Conservation (phyloP, 2,888 invertebrate genomes). For the Crioceris asparagi region DNA sequence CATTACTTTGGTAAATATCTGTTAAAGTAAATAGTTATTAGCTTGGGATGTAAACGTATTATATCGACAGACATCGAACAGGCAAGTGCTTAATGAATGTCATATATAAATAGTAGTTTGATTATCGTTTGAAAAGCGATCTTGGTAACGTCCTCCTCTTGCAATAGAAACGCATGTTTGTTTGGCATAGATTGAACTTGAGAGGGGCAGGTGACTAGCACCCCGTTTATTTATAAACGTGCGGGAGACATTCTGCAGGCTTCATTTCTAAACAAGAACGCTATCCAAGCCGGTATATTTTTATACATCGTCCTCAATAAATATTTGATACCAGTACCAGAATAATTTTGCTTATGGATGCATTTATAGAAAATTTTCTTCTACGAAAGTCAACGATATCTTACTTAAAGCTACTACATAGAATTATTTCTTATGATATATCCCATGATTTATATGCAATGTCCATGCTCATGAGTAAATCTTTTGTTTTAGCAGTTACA, state of each 20-base stretch:
- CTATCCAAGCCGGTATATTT: slow-evolving; percentile 34
- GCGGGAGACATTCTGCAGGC: slow-evolving; percentile 35
- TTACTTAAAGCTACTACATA: no score
- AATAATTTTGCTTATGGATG: background rate
- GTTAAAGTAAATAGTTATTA: slow-evolving; percentile 23
- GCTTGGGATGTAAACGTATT: slow-evolving; percentile 14
- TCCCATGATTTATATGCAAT: background rate
- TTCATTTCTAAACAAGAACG: slow-evolving; percentile 33
- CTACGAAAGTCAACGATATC: no score
- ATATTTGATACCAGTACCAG: slow-evolving; percentile 27
- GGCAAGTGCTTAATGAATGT: slow-evolving; percentile 25
- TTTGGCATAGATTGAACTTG: slow-evolving; percentile 30
- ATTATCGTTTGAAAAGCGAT: slow-evolving; percentile 22
- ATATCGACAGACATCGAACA: slow-evolving; percentile 21
- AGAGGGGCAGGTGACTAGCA: slow-evolving; percentile 32
- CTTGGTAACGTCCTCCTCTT: slow-evolving; percentile 25
- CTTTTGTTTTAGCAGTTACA: slow-evolving; percentile 35
- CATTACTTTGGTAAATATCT: slow-evolving; percentile 18
- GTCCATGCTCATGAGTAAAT: background rate
- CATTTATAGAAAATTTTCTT: no score
- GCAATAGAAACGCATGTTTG: slow-evolving; percentile 27
- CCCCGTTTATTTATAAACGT: slow-evolving; percentile 35
- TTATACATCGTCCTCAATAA: slow-evolving; percentile 32
- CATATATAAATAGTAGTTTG: slow-evolving; percentile 26
- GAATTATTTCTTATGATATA: background rate